Conservation (phyloP, 2,113 vertebrate species). For the Ranitomeya variabilis region DNA sequence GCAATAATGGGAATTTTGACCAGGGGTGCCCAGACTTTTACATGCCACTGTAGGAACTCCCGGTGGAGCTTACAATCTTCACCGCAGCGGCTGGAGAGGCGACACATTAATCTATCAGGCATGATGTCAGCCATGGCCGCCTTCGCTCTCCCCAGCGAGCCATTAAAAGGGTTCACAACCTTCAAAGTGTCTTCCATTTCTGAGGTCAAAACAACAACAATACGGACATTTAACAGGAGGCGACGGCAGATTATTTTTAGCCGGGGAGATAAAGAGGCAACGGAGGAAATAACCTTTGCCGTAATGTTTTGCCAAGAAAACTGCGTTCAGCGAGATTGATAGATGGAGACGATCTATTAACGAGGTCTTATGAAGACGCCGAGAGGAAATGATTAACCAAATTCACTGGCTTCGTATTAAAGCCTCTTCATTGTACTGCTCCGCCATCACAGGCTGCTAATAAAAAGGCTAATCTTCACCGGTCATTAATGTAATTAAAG, state of each 20-base stretch:
- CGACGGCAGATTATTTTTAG: background rate
- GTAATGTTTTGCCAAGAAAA: conserved; percentile 26
- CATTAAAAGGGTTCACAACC: conserved; percentile 39
- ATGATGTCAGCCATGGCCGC: background rate
- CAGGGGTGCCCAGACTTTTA: too few species aligned
- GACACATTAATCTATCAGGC: conserved; percentile 14
- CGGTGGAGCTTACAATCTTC: background rate
- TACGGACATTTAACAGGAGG: background rate
- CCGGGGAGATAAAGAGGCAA: background rate
- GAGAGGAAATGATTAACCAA: conserved; percentile 32
- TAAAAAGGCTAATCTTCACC: background rate
- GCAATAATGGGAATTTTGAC: too few species aligned
- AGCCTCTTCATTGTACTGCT: background rate
- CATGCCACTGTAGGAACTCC: too few species aligned
- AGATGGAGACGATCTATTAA: background rate
- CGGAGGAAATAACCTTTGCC: background rate
- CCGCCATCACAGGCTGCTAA: background rate
- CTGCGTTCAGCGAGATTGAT: conserved; percentile 9
- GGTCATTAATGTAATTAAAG: background rate
- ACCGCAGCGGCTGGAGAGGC: background rate
- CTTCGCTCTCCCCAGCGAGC: background rate
- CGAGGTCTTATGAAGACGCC: background rate
- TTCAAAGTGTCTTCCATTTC: conserved; percentile 9
- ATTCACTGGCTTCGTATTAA: background rate
- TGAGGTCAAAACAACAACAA: conserved; percentile 13